phyloP scores from a whole-genome alignment of 1,140 invertebrate species.

The Lycorma delicatula region DNA sequence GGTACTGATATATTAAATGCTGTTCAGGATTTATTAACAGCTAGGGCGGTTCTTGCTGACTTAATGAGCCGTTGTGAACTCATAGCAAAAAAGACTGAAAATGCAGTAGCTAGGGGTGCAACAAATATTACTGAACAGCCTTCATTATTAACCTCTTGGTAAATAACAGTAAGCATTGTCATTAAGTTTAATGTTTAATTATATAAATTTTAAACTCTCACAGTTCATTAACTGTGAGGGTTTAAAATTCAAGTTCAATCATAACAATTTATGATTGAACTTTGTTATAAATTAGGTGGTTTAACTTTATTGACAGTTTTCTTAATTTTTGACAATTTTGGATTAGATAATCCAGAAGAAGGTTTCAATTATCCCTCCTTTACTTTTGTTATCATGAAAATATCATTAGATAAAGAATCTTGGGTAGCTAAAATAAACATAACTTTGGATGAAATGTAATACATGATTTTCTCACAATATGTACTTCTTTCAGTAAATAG shows the following conservation, averaged over 20 bases:
- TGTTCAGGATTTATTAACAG: conserved; percentile 57
- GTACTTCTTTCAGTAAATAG: too few relatives aligned
- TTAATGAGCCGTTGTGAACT: conserved; percentile 69
- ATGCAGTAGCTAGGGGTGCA: conserved; percentile 58
- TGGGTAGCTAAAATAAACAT: too few relatives aligned
- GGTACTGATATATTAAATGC: conserved; percentile 62
- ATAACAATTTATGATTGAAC: not conserved
- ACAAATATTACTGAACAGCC: conserved; percentile 58
- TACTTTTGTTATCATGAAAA: too few relatives aligned
- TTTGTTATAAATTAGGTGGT: not conserved
- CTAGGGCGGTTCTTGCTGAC: conserved; percentile 55
- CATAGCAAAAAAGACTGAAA: conserved; percentile 58
- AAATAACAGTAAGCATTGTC: conserved; percentile 20
- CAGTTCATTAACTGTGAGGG: not conserved
- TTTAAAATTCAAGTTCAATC: not conserved
- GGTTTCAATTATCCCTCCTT: too few relatives aligned
- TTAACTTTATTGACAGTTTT: not conserved
- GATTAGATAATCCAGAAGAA: too few relatives aligned
- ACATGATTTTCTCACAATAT: too few relatives aligned
- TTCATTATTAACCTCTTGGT: conserved; percentile 45
- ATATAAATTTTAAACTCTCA: not conserved
- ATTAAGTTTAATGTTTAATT: not conserved
- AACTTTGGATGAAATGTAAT: too few relatives aligned
- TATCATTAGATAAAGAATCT: too few relatives aligned
- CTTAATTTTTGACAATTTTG: not conserved